Evolutionary conservation across 2,797 vertebrate species (phyloP), one percentile per base, ranked within the genome.

Genomic region (Typhlichthys eigenmanni): DNA sequence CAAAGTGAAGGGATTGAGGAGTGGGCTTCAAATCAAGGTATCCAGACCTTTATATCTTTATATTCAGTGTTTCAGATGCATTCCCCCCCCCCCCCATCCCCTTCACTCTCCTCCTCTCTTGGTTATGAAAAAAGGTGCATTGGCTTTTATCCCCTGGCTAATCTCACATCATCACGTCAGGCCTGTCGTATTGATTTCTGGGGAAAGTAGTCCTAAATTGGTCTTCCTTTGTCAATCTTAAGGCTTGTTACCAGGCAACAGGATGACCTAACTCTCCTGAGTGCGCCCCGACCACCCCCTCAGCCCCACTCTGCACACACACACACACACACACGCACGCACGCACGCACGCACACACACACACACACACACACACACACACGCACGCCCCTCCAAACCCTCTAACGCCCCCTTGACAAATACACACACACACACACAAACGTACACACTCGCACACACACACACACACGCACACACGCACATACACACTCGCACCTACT

Each of bases 101-200:
- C 45, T 46, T 43, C 17, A 47, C 58, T 47, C 12, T 45, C 70
- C 72, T 66, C 75, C 65, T 83, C 74, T 78, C 81, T 60, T 72
- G 72, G 86, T 88, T 88, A 88, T 92, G 78, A 90, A 90, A 89
- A 87, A 89, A 90, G 88, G 86, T 85, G 89, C 86, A 77, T 83
- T 91, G 85, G 82, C 81, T 91, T 91, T 89, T 89, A 77, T 89
- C 88, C 84, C 86, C 79, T 74, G 76, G 86, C 90, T 93, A 92
- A 93, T 94, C 91, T 95, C 84, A 87, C 87, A 92, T 93, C 93
- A 92, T 93, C 86, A 87, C 88, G 91, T 92, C 87, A 92, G 91
- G 87, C 86, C 90, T 90, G 89, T 91, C 89, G 92, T 94, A 94
- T 93, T 92, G 94, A 95, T 95, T 95, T 92, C 90, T 91, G 87